Conservation (phyloP, 2,797 vertebrate genomes). For the Cynodonichthys magdalenae region DNA sequence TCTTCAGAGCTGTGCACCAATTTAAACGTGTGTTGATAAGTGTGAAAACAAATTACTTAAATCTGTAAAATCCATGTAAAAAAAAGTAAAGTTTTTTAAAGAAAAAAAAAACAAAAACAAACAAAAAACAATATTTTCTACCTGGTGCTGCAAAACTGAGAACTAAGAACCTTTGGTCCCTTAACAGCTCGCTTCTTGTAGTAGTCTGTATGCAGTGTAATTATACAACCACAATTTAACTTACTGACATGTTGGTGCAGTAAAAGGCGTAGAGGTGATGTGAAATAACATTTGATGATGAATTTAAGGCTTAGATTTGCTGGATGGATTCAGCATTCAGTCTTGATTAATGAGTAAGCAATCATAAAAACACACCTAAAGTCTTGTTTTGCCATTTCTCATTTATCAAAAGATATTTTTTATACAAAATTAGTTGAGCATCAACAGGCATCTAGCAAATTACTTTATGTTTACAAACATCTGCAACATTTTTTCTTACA, state of each 20-base stretch:
- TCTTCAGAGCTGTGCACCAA: not conserved
- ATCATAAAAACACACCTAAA: not conserved
- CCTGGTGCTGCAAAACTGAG: not conserved
- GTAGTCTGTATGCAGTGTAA: not conserved
- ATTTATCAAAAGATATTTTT: constrained; percentile 4
- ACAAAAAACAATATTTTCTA: not conserved
- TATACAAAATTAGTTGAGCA: not conserved
- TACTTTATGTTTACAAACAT: not conserved
- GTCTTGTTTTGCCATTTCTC: not conserved
- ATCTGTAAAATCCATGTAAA: too few relatives aligned
- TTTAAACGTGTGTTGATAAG: not conserved
- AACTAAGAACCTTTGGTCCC: not conserved
- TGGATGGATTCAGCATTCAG: not conserved
- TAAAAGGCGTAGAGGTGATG: constrained; percentile 3
- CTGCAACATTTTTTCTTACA: constrained; percentile 2
- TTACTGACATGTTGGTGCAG: not conserved
- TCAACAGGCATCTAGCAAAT: not conserved
- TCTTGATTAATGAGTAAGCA: constrained; percentile 16
- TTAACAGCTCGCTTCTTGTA: not conserved
- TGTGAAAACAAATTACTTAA: not conserved
- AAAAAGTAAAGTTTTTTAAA: not conserved
- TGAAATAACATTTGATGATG: constrained; percentile 29
- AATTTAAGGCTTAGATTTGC: constrained; percentile 17
- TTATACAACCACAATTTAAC: not conserved
- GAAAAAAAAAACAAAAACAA: not conserved